Conservation (phyloP, 92 coral and sea anemone species). For the Ricordea florida region DNA sequence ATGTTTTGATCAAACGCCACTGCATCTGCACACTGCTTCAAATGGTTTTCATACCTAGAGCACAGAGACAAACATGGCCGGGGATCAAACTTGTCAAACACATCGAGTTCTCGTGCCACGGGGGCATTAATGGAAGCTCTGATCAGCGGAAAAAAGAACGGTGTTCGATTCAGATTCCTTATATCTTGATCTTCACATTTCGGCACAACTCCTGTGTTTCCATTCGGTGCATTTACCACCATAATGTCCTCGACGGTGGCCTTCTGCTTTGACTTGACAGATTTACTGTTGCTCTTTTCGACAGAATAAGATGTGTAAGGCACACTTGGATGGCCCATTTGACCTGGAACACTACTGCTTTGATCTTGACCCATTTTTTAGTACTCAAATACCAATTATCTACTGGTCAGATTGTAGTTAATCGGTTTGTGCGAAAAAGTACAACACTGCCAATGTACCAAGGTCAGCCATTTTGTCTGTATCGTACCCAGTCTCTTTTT, state of each 20-base stretch:
- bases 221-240: conserved; percentile 78
- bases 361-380: conserved; percentile 99
- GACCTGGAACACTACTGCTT: conserved; percentile 56
- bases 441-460: no score
- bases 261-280: conserved; percentile 43
- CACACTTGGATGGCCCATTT: conserved; percentile 26
- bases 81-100: conserved; percentile 70
- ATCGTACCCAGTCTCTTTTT: no score
- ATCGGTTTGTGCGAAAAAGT: no score
- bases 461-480: no score
- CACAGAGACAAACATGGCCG: conserved; percentile 29
- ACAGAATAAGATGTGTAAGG: conserved; percentile 70
- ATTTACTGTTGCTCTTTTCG: conserved; percentile 15
- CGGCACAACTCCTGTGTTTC: conserved; percentile 31
- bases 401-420: no score
- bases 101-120: conserved; percentile 70
- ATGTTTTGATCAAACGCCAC: conserved; percentile 96
- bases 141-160: conserved; percentile 72
- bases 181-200: conserved; percentile 72
- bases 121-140: conserved; percentile 72
- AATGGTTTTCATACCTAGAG: conserved; percentile 69
- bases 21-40: conserved; percentile 94
- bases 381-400: no score
- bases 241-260: conserved; percentile 84
- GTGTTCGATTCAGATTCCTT: conserved; percentile 55